phyloP scores from a whole-genome alignment of 2,113 vertebrate genomes.

The human (Homo sapiens) region GRCh38 chr5:120653001-120653500 shows the following conservation, averaged over 20 bases:
- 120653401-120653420: background rate
- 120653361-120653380: background rate
- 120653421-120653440: background rate
- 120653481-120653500: background rate
- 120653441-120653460: background rate
- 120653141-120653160: background rate
- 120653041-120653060: background rate
- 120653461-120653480: background rate
- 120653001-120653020: background rate
- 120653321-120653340: background rate
- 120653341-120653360: background rate
- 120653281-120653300: background rate
- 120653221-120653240: background rate
- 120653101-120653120: background rate
- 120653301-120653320: background rate
- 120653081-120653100: background rate
- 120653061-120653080: background rate
- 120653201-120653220: background rate
- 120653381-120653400: background rate
- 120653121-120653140: background rate
- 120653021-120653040: background rate
- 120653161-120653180: background rate
- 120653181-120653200: background rate
- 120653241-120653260: background rate
- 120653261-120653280: background rate